Conservation (phyloP, 1,140 invertebrate species). For the Dicyema japonicum region DNA sequence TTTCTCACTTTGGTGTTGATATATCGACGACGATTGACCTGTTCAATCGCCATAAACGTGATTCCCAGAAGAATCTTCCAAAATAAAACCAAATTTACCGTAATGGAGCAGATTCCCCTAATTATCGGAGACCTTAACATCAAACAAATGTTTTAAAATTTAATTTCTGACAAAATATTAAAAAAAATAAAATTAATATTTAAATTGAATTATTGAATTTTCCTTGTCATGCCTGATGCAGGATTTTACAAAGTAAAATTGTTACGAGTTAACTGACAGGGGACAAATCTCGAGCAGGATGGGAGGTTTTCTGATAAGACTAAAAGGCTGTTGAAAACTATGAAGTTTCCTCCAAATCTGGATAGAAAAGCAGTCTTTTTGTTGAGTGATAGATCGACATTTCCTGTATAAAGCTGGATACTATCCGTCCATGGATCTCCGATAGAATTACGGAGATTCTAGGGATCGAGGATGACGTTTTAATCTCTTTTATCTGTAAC, state of each 20-base stretch:
- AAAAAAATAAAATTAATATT: conserved; percentile 1
- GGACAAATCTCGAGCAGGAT: conserved; percentile 84
- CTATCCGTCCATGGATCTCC: conserved; percentile 91
- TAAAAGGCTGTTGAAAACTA: conserved; percentile 84
- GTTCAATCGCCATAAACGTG: no score
- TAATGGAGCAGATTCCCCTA: no score
- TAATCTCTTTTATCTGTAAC: conserved; percentile 91
- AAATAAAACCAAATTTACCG: no score
- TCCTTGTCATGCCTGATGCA: conserved; percentile 1
- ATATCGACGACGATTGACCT: no score
- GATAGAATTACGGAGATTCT: conserved; percentile 70
- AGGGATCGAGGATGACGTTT: conserved; percentile 62
- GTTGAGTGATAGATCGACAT: conserved; percentile 50
- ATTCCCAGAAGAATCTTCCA: no score
- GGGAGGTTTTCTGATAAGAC: conserved; percentile 93
- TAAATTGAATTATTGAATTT: conserved; percentile 1
- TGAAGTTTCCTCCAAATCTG: conserved; percentile 74
- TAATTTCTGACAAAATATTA: conserved; percentile 3
- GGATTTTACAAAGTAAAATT: conserved; percentile 5
- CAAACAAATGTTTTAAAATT: conserved; percentile 3
- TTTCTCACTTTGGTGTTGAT: no score
- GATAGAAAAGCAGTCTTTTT: conserved; percentile 38
- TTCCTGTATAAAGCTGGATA: conserved; percentile 80
- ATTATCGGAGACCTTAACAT: no score
- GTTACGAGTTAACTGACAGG: conserved; percentile 27